phyloP scores from a whole-genome alignment of 2,113 vertebrate genomes.

The Hemibagrus wyckioides region DNA sequence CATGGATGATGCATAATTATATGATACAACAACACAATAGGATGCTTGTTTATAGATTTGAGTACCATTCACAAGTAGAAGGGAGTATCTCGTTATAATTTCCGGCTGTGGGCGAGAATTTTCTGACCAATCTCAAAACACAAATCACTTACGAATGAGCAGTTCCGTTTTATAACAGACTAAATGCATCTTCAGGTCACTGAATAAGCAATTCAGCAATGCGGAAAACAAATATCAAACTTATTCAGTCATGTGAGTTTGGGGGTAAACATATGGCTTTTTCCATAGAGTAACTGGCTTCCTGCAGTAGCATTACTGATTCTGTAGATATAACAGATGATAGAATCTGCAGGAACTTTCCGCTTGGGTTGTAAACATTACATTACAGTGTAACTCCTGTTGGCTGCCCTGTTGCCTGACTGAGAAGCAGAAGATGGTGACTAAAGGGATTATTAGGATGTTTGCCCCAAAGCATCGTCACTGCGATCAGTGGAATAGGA shows the following conservation, averaged over 20 bases:
- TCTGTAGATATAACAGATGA: slow-evolving; percentile 13
- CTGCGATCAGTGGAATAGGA: neutral
- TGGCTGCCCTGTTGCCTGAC: neutral
- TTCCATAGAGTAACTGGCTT: slow-evolving; percentile 10
- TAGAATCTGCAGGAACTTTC: slow-evolving; percentile 1
- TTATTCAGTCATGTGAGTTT: neutral
- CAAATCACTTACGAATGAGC: neutral
- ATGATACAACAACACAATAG: slow-evolving; percentile 25
- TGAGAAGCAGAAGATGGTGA: slow-evolving; percentile 10
- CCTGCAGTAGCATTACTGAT: neutral
- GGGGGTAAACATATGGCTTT: slow-evolving; percentile 14
- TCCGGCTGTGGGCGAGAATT: neutral
- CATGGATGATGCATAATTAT: slow-evolving; percentile 54
- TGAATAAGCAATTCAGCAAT: neutral
- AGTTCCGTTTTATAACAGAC: neutral
- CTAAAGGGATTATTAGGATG: slow-evolving; percentile 40
- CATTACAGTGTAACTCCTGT: neutral
- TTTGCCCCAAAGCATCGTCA: neutral
- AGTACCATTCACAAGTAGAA: neutral
- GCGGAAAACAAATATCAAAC: neutral
- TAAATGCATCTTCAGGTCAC: neutral
- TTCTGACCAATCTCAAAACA: neutral
- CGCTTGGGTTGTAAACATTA: neutral
- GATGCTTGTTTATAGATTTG: slow-evolving; percentile 10
- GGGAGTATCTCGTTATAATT: neutral